Percentiles rank a stretch among this genome's conserved stretches.
Evolutionary conservation across 30 jellyfish, hydroid and myxozoan species (phyloP).

Genomic region (Aurelia aurita complex sp. Pacific): DNA sequence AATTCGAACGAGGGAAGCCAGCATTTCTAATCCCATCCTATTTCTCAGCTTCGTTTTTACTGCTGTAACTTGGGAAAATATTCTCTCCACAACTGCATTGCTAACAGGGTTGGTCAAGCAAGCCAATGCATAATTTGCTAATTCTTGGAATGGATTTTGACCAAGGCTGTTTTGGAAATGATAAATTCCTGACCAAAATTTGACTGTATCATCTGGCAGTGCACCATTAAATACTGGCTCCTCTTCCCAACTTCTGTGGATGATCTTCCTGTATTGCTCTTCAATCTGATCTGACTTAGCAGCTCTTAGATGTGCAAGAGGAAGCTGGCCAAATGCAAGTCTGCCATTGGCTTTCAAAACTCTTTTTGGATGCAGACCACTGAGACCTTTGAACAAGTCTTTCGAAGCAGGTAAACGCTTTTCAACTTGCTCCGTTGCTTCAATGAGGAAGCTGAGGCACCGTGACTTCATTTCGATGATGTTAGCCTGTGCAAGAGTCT

Average conservation of each 20-base stretch:
- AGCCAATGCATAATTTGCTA: slow-evolving; percentile 64
- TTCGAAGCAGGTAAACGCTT: slow-evolving; percentile 50
- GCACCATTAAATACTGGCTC: slow-evolving; percentile 57
- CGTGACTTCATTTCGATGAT: slow-evolving; percentile 51
- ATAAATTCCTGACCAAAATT: slow-evolving; percentile 48
- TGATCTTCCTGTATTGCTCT: slow-evolving; percentile 66
- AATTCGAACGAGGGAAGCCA: slow-evolving; percentile 50
- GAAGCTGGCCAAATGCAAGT: slow-evolving; percentile 49
- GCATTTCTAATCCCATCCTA: slow-evolving; percentile 31
- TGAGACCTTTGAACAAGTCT: slow-evolving; percentile 51
- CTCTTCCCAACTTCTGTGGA: slow-evolving; percentile 63
- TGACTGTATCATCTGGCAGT: slow-evolving; percentile 55
- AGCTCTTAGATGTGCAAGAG: slow-evolving; percentile 37
- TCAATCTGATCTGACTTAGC: slow-evolving; percentile 36
- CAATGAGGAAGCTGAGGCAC: slow-evolving; percentile 52
- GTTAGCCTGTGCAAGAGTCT: slow-evolving; percentile 31
- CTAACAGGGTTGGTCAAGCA: slow-evolving; percentile 72
- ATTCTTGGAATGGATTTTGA: slow-evolving; percentile 52
- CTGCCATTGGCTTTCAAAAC: slow-evolving; percentile 62
- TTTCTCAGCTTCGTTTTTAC: slow-evolving; percentile 64
- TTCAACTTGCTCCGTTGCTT: slow-evolving; percentile 70
- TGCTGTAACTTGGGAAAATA: slow-evolving; percentile 61
- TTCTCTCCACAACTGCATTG: slow-evolving; percentile 77
- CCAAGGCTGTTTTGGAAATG: slow-evolving; percentile 27
- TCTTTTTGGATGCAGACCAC: slow-evolving; percentile 42